phyloP scores from a whole-genome alignment of 2,113 vertebrate genomes.

The Leucosticte australis region DNA sequence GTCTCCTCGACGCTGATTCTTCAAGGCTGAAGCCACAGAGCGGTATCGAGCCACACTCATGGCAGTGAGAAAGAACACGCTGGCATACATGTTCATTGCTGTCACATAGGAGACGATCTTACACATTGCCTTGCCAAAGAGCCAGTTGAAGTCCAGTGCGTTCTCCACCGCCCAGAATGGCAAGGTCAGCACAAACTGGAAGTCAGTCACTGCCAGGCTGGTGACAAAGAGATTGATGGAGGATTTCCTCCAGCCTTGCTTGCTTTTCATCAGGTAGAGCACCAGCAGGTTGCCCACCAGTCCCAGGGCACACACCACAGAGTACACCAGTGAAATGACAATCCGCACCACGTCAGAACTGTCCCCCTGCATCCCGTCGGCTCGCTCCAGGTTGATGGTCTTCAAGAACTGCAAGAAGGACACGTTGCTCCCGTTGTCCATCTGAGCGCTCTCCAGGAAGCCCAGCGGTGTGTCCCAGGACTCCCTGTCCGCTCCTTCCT shows the following conservation, averaged over 20 bases:
- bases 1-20: slow-evolving; percentile 67
- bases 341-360: slow-evolving; percentile 80
- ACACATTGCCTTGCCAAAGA: slow-evolving; percentile 93
- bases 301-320: slow-evolving; percentile 90
- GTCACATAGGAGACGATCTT: slow-evolving; percentile 92
- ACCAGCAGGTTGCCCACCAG: slow-evolving; percentile 91
- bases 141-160: slow-evolving; percentile 92
- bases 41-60: slow-evolving; percentile 93
- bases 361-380: slow-evolving; percentile 71
- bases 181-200: slow-evolving; percentile 93
- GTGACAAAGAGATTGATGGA: slow-evolving; percentile 94
- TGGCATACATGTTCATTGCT: slow-evolving; percentile 96
- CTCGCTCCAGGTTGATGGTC: slow-evolving; percentile 60
- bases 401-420: slow-evolving; percentile 68
- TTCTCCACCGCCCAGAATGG: slow-evolving; percentile 98
- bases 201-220: slow-evolving; percentile 90
- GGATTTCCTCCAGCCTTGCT: slow-evolving; percentile 91
- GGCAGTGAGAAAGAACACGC: slow-evolving; percentile 97
- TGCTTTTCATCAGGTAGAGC: slow-evolving; percentile 90
- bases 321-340: slow-evolving; percentile 87
- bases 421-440: slow-evolving; percentile 73
- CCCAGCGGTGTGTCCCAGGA: slow-evolving; percentile 7
- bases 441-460: slow-evolving; percentile 51
- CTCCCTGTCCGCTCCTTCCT: slow-evolving; percentile 21
- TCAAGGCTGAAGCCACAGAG: slow-evolving; percentile 87